These are phyloP conservation scores for Diachasma alloeum DNA, from an alignment of 1,140 invertebrate species.

Conservation along the genomic window DNA sequence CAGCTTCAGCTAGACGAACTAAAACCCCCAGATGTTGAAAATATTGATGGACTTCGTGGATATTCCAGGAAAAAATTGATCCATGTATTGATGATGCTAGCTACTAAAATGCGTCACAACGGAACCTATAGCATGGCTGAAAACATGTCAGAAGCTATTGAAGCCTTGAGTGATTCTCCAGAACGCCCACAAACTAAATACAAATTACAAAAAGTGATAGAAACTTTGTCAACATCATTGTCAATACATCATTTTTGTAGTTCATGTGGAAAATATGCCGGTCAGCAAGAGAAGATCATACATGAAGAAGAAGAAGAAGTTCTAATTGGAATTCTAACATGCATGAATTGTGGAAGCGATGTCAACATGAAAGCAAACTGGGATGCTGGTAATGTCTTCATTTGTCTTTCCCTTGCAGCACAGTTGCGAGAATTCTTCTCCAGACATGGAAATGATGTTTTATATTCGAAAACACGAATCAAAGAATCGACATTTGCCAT, in stretches of 20 bases:
- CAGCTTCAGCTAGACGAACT: too few relatives aligned
- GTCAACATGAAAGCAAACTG: background rate
- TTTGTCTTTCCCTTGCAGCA: conserved; percentile 7
- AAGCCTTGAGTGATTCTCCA: background rate
- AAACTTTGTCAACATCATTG: background rate
- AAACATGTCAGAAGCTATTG: background rate
- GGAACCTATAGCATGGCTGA: too few relatives aligned
- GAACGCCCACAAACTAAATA: background rate
- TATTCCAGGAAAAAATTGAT: too few relatives aligned
- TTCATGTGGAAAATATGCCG: background rate
- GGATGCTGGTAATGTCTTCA: background rate
- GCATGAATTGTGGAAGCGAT: background rate
- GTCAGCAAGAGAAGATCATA: background rate
- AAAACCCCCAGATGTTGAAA: too few relatives aligned
- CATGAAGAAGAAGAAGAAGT: background rate
- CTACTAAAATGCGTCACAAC: too few relatives aligned
- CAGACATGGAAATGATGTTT: background rate
- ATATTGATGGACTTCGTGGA: too few relatives aligned
- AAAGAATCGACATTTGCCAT: background rate
- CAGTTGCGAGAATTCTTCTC: conserved; percentile 14
- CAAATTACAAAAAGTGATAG: background rate
- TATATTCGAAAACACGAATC: background rate
- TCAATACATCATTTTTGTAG: background rate
- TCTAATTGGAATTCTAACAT: background rate
- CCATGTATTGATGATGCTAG: too few relatives aligned